These are phyloP conservation scores for Solea senegalensis DNA, from an alignment of 2,113 vertebrate genomes.

Conservation along the genomic window DNA sequence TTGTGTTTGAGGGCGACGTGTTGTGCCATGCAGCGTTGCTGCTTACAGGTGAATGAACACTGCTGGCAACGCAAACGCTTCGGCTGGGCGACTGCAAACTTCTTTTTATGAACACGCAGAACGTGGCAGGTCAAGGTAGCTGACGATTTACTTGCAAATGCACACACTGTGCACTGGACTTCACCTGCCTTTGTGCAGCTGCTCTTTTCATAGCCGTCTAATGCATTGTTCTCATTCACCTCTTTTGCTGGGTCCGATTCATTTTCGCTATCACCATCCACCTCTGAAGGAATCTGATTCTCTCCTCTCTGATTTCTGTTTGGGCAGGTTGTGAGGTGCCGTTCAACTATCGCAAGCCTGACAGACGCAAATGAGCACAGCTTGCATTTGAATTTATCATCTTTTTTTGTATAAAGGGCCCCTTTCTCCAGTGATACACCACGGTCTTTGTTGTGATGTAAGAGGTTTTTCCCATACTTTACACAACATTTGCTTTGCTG, in stretches of 20 bases:
- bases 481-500: constrained; percentile 1
- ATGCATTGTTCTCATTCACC: constrained; percentile 4
- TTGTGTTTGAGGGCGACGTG: constrained; percentile 89
- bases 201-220: constrained; percentile 84
- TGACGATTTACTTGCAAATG: too few relatives aligned
- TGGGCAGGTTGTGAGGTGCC: constrained; percentile 80
- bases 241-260: background rate
- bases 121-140: too few relatives aligned
- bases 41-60: constrained; percentile 88
- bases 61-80: constrained; percentile 73
- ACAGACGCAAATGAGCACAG: constrained; percentile 86
- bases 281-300: background rate
- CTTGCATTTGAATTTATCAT: constrained; percentile 86
- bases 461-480: background rate
- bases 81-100: background rate
- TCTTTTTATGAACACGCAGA: constrained; percentile 35
- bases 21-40: constrained; percentile 85
- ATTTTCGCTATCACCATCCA: background rate
- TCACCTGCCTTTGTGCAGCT: constrained; percentile 83
- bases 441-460: background rate
- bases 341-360: constrained; percentile 82
- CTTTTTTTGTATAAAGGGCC: constrained; percentile 18
- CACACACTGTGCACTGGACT: background rate
- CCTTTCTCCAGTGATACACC: background rate
- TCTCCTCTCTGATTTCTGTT: background rate